phyloP scores from a whole-genome alignment of 2,797 vertebrate genomes.

The Varecia variegata region DNA sequence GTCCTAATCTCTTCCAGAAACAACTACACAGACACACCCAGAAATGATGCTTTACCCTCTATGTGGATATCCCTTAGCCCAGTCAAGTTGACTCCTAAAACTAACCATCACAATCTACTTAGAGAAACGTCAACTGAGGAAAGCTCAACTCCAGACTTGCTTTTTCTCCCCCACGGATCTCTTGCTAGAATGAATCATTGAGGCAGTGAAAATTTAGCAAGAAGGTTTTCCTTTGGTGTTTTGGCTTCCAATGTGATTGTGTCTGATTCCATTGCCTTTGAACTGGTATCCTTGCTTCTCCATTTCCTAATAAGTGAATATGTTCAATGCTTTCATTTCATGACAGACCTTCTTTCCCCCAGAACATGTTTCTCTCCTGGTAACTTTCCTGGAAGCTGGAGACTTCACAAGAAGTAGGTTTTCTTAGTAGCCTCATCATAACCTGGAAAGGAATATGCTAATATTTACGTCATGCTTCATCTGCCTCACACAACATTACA shows the following conservation, averaged over 20 bases:
- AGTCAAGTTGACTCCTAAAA: not conserved
- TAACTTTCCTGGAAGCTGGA: not conserved
- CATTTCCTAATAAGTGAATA: not conserved
- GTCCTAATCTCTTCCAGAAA: not conserved
- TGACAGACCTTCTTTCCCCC: not conserved
- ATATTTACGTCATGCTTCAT: not conserved
- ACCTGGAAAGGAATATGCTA: not conserved
- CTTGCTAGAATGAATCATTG: not conserved
- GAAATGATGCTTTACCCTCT: not conserved
- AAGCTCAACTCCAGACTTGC: not conserved
- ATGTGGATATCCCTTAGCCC: not conserved
- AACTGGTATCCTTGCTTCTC: not conserved
- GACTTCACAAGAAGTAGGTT: not conserved
- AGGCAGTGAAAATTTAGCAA: not conserved
- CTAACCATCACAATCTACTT: not conserved
- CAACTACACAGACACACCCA: not conserved
- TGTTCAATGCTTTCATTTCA: not conserved
- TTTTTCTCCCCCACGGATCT: not conserved
- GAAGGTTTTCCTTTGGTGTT: not conserved
- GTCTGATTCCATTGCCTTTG: not conserved
- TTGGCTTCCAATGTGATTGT: not conserved
- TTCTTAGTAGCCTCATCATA: constrained; percentile 6
- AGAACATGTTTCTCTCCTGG: not conserved
- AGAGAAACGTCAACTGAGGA: not conserved
- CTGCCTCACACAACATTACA: not conserved